Evolutionary conservation across 2,888 invertebrate genomes (phyloP), one percentile per base, ranked within the genome.

Genomic region (Pterostichus niger): DNA sequence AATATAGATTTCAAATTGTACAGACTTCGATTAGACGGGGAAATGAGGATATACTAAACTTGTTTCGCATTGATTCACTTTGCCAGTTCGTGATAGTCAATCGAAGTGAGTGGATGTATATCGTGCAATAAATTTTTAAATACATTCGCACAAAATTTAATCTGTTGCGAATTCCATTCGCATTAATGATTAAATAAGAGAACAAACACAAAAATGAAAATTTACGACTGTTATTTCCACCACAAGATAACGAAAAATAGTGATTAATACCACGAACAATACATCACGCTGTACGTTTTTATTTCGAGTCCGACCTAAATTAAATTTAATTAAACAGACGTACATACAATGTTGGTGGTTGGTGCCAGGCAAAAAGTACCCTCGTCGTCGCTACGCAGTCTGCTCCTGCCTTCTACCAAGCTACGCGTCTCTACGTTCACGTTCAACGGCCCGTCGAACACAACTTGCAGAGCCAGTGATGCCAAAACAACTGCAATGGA

Each of bases 291-390:
- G 82, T 75, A 75, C 75, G 82, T 82, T 82, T 82, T 82, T 82
- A 82, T 82, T 81, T 75, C 73, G 15, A 56, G 15, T 75, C 17
- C 82, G 82, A 82, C 82, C 82, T 82, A 82, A 82, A 82, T 82
- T 82, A 59, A 82, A 82, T 82, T 82, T 82, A 82, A 82, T 82
- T 82, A 82, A 82, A 82, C 82, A 82, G 59, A 81, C 81, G 49
- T 68, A 80, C 54, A 73, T 33, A 59, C 44, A 73, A 44, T n/a
- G 61, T 49, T 49, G 75, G 59, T 49, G 61, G 59, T 40, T 49
- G 61, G 59, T 56, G 40, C 77, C 54, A 54, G 56, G 59, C 77
- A 77, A 77, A 77, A 77, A 77, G 56, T 56, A 17, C 11, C 0
- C 75, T 44, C 44, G 71, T 15, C 68, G 44, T 33, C 13, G 68